Percentiles rank a stretch among this genome's conserved stretches.
Evolutionary conservation across 2,888 invertebrate species (phyloP).

Genomic region (Himalopsyche kuldschensis): DNA sequence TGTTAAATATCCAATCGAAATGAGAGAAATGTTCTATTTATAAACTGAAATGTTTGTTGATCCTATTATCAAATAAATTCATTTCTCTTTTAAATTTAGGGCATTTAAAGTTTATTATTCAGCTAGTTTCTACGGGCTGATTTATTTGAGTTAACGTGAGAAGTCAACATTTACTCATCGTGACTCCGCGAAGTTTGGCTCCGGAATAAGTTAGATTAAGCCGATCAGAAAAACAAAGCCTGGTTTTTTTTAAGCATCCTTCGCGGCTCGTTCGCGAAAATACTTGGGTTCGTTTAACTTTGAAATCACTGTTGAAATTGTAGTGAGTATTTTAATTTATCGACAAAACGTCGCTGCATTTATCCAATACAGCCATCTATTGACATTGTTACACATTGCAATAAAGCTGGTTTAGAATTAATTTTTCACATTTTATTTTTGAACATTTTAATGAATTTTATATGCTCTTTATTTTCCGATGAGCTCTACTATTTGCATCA

Average conservation of each 20-base stretch:
- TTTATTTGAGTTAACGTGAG: constrained; percentile 11
- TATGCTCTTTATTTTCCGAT: too few species aligned
- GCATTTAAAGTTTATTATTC: neutral
- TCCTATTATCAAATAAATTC: neutral
- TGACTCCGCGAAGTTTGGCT: neutral
- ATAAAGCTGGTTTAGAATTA: neutral
- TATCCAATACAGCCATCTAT: neutral
- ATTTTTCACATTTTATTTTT: too few species aligned
- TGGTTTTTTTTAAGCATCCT: neutral
- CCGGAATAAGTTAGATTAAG: neutral
- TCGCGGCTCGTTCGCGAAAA: neutral
- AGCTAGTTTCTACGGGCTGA: neutral
- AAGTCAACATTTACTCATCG: neutral
- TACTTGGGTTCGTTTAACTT: neutral
- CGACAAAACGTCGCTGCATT: neutral
- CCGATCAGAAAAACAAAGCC: neutral
- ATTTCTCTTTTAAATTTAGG: neutral
- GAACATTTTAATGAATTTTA: too few species aligned
- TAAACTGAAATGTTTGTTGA: too few species aligned
- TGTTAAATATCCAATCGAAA: too few species aligned
- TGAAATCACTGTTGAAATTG: neutral
- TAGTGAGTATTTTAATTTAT: neutral
- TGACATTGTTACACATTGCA: neutral
- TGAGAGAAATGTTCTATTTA: too few species aligned
- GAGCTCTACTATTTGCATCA: too few species aligned